Evolutionary conservation across 2,113 vertebrate species (phyloP), one percentile per base, ranked within the genome.

Genomic region (Heterotilapia buettikoferi): DNA sequence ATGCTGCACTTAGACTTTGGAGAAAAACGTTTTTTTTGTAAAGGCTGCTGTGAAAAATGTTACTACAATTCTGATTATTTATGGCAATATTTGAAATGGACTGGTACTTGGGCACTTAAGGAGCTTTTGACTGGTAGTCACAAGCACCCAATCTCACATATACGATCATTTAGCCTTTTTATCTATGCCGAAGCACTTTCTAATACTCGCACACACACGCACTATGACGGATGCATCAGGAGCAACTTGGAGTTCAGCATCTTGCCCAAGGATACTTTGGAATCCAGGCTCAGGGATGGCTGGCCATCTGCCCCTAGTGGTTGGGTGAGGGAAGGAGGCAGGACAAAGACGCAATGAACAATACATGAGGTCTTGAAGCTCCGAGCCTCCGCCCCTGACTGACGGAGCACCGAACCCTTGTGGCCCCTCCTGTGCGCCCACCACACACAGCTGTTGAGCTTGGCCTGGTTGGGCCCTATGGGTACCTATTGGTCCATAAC

Each of bases 351-450:
- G 36, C 59, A 66, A 3, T 36, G 33, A 21, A 40, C 11, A 68
- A 68, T 21, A 21, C 4, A 68, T 14, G 0, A 71, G 38, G 36
- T 1, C 12, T 68, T 13, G 19, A 68, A 40, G 11, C 33, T 1
- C 33, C 19, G 1, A 21, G 63, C 33, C 13, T 40, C 63, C 0
- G 33, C 33, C 12, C 36, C 36, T 71, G n/a, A 71, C 33, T 11
- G 10, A 40, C 7, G 3, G 36, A 71, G 66, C 7, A 43, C n/a
- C 10, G 24, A 43, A 24, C 66, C 19, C 63, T 5, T 68, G 33
- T 3, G 33, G 0, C 33, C 33, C 10, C 38, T 43, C n/a, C 38
- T 71, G 66, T 63, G 59, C 0, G 0, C 31, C 59, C 31, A n/a
- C 59, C 59, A 63, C 18, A 11, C 31, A 36, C 31, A 63, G 31